These are phyloP conservation scores for Sebastolobus alascanus DNA, from an alignment of 2,797 vertebrate genomes.

Conservation along the genomic window DNA sequence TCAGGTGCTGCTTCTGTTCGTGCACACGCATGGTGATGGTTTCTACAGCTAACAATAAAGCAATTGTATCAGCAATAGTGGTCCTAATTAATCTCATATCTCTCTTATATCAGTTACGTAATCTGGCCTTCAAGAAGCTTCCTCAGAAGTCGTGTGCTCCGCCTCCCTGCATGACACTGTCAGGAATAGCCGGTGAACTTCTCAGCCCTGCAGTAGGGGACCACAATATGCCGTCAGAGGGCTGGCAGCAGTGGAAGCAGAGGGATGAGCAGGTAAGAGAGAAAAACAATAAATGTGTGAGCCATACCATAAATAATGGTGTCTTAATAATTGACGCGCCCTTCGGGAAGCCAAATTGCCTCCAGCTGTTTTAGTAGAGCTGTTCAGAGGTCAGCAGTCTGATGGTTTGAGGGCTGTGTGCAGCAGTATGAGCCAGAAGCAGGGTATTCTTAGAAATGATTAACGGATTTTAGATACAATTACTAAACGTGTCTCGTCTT, in stretches of 20 bases:
- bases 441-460: neutral
- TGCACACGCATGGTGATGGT: neutral
- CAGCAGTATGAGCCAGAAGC: neutral
- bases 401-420: neutral
- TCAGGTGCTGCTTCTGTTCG: neutral
- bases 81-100: neutral
- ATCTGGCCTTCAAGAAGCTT: constrained; percentile 96
- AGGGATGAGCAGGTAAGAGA: constrained; percentile 92
- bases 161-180: constrained; percentile 72
- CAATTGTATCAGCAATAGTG: neutral
- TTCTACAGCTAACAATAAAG: neutral
- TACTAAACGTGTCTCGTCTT: neutral
- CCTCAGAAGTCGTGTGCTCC: constrained; percentile 90
- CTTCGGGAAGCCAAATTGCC: neutral
- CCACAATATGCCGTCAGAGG: constrained; percentile 83
- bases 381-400: neutral
- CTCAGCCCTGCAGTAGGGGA: constrained; percentile 74
- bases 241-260: constrained; percentile 95
- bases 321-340: neutral
- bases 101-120: constrained; percentile 88
- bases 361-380: neutral
- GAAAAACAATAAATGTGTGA: neutral
- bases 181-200: constrained; percentile 87
- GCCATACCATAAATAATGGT: neutral
- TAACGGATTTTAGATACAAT: neutral